Evolutionary conservation across 2,888 invertebrate species (phyloP).

Genomic region (Anaspis maculata): DNA sequence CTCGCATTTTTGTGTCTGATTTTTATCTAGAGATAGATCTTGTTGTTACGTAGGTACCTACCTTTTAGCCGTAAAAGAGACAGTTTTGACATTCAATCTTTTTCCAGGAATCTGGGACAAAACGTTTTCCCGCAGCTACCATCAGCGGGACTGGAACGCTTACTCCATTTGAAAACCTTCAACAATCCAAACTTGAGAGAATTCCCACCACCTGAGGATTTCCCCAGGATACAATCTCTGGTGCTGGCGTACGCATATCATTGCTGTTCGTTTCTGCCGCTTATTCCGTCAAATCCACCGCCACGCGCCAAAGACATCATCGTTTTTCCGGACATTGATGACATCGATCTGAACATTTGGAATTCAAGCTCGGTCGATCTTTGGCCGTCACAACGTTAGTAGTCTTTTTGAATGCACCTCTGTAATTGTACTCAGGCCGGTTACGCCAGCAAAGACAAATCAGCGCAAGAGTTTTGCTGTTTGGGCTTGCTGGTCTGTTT

Average conservation of each 20-base stretch:
- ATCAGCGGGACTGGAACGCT: conserved; percentile 66
- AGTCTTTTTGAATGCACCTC: too few relatives aligned
- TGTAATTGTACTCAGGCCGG: too few relatives aligned
- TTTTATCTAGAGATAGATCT: background rate
- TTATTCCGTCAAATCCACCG: conserved; percentile 49
- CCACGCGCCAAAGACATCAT: conserved; percentile 55
- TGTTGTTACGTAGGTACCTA: background rate
- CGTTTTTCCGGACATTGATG: conserved; percentile 60
- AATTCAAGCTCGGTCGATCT: conserved; percentile 69
- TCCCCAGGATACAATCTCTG: conserved; percentile 79
- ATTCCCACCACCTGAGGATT: conserved; percentile 79
- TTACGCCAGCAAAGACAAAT: too few relatives aligned
- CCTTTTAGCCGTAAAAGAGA: too few relatives aligned
- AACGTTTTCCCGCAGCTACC: conserved; percentile 81
- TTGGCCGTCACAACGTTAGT: conserved; percentile 77
- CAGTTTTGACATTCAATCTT: background rate
- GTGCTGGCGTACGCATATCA: conserved; percentile 92
- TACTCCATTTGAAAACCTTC: conserved; percentile 83
- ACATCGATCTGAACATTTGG: conserved; percentile 70
- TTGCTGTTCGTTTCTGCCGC: conserved; percentile 82
- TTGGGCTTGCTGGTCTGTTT: too few relatives aligned
- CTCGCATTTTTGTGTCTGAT: too few relatives aligned
- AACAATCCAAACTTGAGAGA: conserved; percentile 82
- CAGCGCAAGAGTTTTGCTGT: too few relatives aligned
- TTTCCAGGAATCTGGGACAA: conserved; percentile 77